Evolutionary conservation across 1,140 invertebrate genomes (phyloP).

Genomic region (Lerema accius): DNA sequence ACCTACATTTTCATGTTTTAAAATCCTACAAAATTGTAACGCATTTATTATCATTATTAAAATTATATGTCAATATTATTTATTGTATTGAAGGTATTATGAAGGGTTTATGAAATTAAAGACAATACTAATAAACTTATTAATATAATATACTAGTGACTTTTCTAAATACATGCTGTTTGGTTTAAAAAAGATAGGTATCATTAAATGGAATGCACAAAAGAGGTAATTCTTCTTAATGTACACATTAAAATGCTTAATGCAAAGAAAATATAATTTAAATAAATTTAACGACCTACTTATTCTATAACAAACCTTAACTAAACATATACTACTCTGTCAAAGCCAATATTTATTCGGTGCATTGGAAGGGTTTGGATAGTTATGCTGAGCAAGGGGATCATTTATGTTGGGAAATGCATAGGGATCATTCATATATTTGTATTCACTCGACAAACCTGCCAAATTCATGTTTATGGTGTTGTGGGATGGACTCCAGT

Average conservation of each 20-base stretch:
- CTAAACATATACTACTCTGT: constrained; percentile 45
- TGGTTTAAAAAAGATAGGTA: constrained; percentile 66
- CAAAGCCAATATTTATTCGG: constrained; percentile 82
- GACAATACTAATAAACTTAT: constrained; percentile 28
- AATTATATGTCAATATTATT: too few relatives aligned
- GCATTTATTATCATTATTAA: too few relatives aligned
- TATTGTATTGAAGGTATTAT: too few relatives aligned
- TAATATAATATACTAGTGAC: constrained; percentile 65
- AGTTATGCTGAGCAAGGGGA: constrained; percentile 74
- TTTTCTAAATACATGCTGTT: constrained; percentile 66
- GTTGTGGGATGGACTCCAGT: constrained; percentile 79
- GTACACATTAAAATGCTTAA: constrained; percentile 38
- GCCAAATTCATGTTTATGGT: constrained; percentile 77
- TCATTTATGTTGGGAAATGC: constrained; percentile 77
- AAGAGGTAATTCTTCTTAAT: constrained; percentile 70
- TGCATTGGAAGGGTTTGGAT: constrained; percentile 70
- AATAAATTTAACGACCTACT: constrained; percentile 54
- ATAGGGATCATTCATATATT: constrained; percentile 77
- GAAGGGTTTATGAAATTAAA: background rate
- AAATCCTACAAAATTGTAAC: too few relatives aligned
- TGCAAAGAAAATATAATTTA: constrained; percentile 59
- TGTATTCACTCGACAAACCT: constrained; percentile 73
- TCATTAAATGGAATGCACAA: constrained; percentile 71
- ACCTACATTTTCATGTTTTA: too few relatives aligned
- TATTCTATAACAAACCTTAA: constrained; percentile 42